Evolutionary conservation across 2,113 vertebrate species (phyloP).

Genomic region (Paramormyrops kingsleyae): DNA sequence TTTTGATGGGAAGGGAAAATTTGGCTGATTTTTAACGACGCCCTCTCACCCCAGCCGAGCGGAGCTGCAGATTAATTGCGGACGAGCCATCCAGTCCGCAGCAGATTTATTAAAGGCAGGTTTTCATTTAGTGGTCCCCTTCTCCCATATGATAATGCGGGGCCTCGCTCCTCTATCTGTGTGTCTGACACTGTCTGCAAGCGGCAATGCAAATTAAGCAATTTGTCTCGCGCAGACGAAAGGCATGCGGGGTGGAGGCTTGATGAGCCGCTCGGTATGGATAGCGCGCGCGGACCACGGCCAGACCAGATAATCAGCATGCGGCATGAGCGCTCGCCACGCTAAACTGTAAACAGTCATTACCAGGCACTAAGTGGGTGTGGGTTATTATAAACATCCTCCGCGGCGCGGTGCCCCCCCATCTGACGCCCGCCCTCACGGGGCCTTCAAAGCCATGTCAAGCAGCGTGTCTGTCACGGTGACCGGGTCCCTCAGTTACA

Average conservation of each 20-base stretch:
- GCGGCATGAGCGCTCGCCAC: background rate
- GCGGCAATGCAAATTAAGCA: conserved; percentile 13
- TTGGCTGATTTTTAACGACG: background rate
- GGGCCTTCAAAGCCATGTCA: background rate
- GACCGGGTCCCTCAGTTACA: background rate
- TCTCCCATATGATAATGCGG: background rate
- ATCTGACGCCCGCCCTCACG: background rate
- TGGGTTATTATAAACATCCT: conserved; percentile 4
- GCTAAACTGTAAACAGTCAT: conserved; percentile 15
- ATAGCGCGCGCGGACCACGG: background rate
- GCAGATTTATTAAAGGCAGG: background rate
- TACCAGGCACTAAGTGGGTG: background rate
- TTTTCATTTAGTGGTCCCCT: background rate
- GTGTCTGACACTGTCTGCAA: background rate
- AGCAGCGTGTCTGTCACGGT: background rate
- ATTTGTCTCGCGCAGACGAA: conserved; percentile 7
- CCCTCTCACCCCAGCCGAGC: background rate
- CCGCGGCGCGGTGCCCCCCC: background rate
- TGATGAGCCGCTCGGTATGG: conserved; percentile 9
- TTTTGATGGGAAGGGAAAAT: background rate
- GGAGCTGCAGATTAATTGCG: background rate
- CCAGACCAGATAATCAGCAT: background rate
- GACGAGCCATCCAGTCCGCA: background rate
- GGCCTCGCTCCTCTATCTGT: background rate
- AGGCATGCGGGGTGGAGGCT: no score